Evolutionary conservation across 2,888 invertebrate genomes (phyloP).

Genomic region (Diplolepis rosae): DNA sequence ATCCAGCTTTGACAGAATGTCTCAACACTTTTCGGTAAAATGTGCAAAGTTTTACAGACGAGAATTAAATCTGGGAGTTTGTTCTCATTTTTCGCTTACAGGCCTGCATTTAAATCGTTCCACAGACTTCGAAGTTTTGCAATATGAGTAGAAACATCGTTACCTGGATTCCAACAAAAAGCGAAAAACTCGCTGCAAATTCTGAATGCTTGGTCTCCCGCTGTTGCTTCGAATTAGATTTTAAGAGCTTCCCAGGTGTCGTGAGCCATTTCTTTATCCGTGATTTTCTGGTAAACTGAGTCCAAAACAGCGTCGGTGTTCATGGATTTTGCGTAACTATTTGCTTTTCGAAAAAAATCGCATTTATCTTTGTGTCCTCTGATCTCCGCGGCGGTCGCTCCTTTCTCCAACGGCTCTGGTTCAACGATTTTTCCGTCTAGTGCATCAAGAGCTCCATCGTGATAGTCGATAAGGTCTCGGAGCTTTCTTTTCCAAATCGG

Average conservation of each 20-base stretch:
- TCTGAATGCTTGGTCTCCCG: slow-evolving; percentile 61
- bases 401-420: too few relatives aligned
- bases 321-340: too few relatives aligned
- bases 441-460: too few relatives aligned
- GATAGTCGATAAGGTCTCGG: too few relatives aligned
- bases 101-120: slow-evolving; percentile 53
- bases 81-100: slow-evolving; percentile 48
- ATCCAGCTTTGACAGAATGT: slow-evolving; percentile 36
- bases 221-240: slow-evolving; percentile 55
- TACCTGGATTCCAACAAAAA: slow-evolving; percentile 54
- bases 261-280: slow-evolving; percentile 60
- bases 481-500: too few relatives aligned
- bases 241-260: slow-evolving; percentile 58
- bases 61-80: slow-evolving; percentile 52
- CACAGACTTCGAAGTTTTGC: slow-evolving; percentile 55
- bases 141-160: slow-evolving; percentile 58
- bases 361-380: too few relatives aligned
- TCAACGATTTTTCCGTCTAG: too few relatives aligned
- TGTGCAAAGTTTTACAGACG: too few relatives aligned
- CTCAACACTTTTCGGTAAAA: slow-evolving; percentile 37
- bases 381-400: too few relatives aligned
- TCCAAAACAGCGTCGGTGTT: too few relatives aligned
- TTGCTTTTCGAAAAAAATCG: too few relatives aligned
- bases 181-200: slow-evolving; percentile 61
- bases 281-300: slow-evolving; percentile 61